These are phyloP conservation scores for Bungarus multicinctus DNA, from an alignment of 2,113 vertebrate genomes.

Conservation along the genomic window DNA sequence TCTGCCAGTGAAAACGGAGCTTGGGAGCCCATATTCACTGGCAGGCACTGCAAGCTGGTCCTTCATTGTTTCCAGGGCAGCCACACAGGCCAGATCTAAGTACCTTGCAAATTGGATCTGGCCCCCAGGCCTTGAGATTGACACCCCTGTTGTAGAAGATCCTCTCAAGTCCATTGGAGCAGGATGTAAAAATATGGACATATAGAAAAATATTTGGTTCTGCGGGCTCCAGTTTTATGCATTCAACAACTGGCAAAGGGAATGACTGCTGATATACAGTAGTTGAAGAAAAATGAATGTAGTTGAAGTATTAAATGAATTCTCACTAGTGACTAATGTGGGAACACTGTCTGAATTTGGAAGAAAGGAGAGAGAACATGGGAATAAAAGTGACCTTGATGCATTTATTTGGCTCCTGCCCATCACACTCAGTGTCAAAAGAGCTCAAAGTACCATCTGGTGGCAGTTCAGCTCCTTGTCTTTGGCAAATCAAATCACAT, in stretches of 20 bases:
- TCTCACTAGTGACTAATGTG: conserved; percentile 34
- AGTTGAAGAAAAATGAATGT: not conserved
- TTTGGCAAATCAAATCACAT: conserved; percentile 60
- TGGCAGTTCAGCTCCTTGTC: conserved; percentile 38
- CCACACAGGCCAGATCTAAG: no score
- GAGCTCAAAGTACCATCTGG: conserved; percentile 51
- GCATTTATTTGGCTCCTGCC: conserved; percentile 56
- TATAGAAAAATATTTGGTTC: not conserved
- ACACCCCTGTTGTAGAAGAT: no score
- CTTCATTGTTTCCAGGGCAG: no score
- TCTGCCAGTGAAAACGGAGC: no score
- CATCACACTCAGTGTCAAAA: conserved; percentile 53
- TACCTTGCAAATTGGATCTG: no score
- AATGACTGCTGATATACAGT: not conserved
- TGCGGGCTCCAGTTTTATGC: accelerated
- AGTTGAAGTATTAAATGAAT: conserved; percentile 13
- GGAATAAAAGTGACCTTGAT: conserved; percentile 52
- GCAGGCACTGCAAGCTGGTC: no score
- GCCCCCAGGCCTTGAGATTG: no score
- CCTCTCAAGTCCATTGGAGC: not conserved
- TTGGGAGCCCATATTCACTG: no score
- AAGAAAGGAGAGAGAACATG: not conserved
- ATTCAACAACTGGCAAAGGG: conserved; percentile 13
- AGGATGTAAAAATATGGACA: not conserved
- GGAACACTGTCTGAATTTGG: conserved; percentile 41